Percentiles rank a stretch among this genome's conserved stretches.
phyloP scores from a whole-genome alignment of 2,113 vertebrate species.

The Girardinichthys multiradiatus region DNA sequence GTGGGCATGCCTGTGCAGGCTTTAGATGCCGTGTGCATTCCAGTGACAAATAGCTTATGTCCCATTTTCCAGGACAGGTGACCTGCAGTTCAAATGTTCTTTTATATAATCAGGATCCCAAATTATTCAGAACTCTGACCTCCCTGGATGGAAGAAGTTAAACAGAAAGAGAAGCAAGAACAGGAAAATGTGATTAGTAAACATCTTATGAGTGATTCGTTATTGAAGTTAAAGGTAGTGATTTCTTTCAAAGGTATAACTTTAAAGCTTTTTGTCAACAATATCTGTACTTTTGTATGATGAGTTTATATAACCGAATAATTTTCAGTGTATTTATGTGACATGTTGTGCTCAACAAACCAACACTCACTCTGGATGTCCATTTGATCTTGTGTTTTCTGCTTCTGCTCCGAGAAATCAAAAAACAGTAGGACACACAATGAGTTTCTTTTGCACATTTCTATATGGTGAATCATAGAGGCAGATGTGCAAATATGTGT shows the following conservation, averaged over 20 bases:
- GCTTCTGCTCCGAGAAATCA: constrained; percentile 10
- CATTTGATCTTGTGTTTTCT: background rate
- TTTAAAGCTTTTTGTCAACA: background rate
- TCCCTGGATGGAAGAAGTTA: constrained; percentile 27
- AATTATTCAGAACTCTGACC: background rate
- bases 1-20: background rate
- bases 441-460: background rate
- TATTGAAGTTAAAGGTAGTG: no score
- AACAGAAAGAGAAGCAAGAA: background rate
- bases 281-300: background rate
- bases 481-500: no score
- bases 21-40: background rate
- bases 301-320: background rate
- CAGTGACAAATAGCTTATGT: background rate
- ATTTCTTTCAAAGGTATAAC: no score
- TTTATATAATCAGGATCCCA: background rate
- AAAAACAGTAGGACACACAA: background rate
- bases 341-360: background rate
- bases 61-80: background rate
- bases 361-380: constrained; percentile 11
- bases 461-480: background rate
- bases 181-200: background rate
- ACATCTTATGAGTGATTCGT: background rate
- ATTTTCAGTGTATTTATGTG: background rate
- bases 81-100: background rate